phyloP scores from a whole-genome alignment of 2,888 invertebrate species.

The Mamestra brassicae region DNA sequence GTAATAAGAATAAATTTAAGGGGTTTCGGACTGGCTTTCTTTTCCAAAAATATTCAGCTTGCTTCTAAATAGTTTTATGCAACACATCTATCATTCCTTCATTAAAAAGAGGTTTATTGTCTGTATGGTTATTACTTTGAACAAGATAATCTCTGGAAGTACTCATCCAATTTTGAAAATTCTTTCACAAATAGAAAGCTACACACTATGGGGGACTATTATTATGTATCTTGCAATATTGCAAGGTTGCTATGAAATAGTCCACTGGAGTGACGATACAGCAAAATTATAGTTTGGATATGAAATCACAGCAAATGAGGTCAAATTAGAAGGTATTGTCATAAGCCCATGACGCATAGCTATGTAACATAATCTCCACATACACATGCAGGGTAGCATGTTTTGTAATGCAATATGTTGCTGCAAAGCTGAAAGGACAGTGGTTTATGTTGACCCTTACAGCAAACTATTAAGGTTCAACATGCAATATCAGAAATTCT shows the following conservation, averaged over 20 bases:
- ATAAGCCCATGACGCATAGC: background rate
- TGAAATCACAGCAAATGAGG: constrained; percentile 9
- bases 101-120: background rate
- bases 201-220: background rate
- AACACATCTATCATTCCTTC: background rate
- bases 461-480: background rate
- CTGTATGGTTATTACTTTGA: background rate
- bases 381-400: background rate
- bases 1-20: too few species aligned
- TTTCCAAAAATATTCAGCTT: background rate
- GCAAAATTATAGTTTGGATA: background rate
- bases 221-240: background rate
- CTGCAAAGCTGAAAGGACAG: background rate
- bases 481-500: background rate
- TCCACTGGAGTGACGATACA: background rate
- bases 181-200: background rate
- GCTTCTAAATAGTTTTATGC: background rate
- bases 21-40: background rate
- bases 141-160: background rate
- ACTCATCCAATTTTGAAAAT: background rate
- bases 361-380: background rate
- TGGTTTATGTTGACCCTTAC: background rate
- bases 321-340: constrained; percentile 21
- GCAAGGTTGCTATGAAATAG: background rate
- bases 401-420: background rate